A percentile compares a stretch with the other conserved stretches of the same genome.
phyloP scores from a whole-genome alignment of 1,140 invertebrate species.

The Spodoptera litura region DNA sequence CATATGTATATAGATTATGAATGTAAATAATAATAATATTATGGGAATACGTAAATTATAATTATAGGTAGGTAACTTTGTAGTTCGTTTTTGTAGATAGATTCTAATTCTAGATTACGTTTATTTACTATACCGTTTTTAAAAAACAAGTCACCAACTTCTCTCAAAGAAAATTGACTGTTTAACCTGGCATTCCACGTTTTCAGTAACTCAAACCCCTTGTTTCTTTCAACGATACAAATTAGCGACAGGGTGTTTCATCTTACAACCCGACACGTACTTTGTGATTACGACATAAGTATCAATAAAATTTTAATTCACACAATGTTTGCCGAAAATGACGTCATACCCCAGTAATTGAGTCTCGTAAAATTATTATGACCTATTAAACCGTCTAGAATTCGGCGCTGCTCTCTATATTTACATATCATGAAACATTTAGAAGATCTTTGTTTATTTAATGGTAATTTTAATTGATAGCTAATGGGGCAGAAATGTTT shows the following conservation, averaged over 20 bases:
- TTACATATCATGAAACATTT: constrained; percentile 23
- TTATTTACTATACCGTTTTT: too few relatives aligned
- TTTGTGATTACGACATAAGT: constrained; percentile 26
- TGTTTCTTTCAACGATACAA: not conserved
- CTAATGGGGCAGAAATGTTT: not conserved
- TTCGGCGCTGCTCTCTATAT: constrained; percentile 28
- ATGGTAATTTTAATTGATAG: constrained; percentile 2
- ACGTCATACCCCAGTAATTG: constrained; percentile 47
- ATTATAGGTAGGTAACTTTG: too few relatives aligned
- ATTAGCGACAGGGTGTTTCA: constrained; percentile 22
- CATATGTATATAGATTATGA: too few relatives aligned
- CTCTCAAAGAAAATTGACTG: too few relatives aligned
- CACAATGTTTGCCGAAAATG: constrained; percentile 16
- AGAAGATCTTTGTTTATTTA: not conserved
- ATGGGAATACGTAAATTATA: too few relatives aligned
- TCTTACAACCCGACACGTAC: constrained; percentile 3
- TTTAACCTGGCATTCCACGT: too few relatives aligned
- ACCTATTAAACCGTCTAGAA: constrained; percentile 52
- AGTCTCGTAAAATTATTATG: constrained; percentile 52
- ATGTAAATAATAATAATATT: too few relatives aligned
- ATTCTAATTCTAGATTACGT: too few relatives aligned
- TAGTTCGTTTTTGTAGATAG: too few relatives aligned
- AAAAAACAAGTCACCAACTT: too few relatives aligned
- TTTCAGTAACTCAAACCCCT: not conserved
- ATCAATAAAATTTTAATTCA: constrained; percentile 44